These are phyloP conservation scores for Trematomus loennbergii DNA, from an alignment of 2,113 vertebrate genomes.

Conservation along the genomic window DNA sequence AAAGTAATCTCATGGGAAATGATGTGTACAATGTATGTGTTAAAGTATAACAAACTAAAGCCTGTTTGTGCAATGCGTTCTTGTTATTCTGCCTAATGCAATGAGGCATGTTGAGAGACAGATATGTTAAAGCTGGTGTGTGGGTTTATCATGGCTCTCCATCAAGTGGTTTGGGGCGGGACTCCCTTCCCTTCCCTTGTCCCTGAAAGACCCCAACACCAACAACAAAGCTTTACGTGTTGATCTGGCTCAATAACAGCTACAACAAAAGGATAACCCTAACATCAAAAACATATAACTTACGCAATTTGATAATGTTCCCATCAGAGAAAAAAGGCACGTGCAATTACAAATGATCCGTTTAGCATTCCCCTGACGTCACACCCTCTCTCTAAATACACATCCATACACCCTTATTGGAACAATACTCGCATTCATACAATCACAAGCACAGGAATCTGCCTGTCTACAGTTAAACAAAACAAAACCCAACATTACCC, in stretches of 20 bases:
- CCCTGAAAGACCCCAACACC: constrained; percentile 1
- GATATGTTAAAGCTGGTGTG: constrained; percentile 11
- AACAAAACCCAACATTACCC: constrained; percentile 61
- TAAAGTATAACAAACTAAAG: constrained; percentile 1
- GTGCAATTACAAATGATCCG: constrained; percentile 40
- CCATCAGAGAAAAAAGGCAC: neutral
- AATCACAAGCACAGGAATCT: constrained; percentile 68
- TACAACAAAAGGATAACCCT: constrained; percentile 2
- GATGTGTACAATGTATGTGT: neutral
- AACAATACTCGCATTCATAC: constrained; percentile 67
- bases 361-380: constrained; percentile 58
- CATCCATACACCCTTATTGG: constrained; percentile 51
- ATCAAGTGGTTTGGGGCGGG: constrained; percentile 25
- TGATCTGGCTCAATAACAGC: constrained; percentile 8
- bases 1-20: constrained; percentile 11
- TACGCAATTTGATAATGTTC: neutral
- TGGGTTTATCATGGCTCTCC: constrained; percentile 40
- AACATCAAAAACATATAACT: neutral
- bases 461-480: constrained; percentile 50
- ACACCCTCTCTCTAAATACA: constrained; percentile 45
- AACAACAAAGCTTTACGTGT: constrained; percentile 16
- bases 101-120: constrained; percentile 24
- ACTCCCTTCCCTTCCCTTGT: constrained; percentile 12
- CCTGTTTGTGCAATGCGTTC: constrained; percentile 22
- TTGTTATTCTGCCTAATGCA: constrained; percentile 14